A percentile compares a stretch with the other conserved stretches of the same genome.
Conservation (phyloP, 2,797 vertebrate species). For the Gymnothorax reevesii region DNA sequence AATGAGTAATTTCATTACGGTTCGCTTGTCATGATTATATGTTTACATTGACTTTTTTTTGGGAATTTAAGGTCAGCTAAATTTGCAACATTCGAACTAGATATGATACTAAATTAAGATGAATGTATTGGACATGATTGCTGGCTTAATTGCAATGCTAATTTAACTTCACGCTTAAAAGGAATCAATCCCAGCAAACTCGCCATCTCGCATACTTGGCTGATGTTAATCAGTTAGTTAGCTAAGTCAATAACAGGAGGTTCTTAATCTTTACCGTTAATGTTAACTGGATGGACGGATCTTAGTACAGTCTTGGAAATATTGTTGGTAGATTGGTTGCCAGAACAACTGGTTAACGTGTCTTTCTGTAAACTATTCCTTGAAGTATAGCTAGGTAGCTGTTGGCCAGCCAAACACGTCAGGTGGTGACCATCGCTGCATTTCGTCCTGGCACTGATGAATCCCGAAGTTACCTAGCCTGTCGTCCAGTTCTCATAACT, state of each 20-base stretch:
- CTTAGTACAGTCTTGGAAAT: neutral
- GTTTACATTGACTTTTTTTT: neutral
- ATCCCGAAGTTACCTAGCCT: neutral
- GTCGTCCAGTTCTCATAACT: constrained; percentile 13
- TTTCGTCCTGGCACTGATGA: neutral
- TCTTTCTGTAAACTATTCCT: neutral
- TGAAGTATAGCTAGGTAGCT: neutral
- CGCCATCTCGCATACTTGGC: constrained; percentile 25
- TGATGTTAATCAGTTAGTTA: neutral
- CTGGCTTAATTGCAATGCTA: neutral
- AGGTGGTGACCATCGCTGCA: neutral
- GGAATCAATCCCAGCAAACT: neutral
- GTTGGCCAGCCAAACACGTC: neutral
- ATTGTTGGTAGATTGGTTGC: neutral
- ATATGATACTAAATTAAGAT: neutral
- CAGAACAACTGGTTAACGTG: neutral
- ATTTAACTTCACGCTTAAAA: neutral
- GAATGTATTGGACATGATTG: neutral
- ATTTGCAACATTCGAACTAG: neutral
- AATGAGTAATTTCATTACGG: neutral
- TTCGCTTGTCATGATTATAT: neutral
- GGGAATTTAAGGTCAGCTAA: neutral
- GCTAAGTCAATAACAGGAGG: neutral
- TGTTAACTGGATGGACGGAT: neutral
- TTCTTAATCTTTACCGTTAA: neutral